phyloP scores from a whole-genome alignment of 1,140 invertebrate species.

The Aleiodes sp. region DNA sequence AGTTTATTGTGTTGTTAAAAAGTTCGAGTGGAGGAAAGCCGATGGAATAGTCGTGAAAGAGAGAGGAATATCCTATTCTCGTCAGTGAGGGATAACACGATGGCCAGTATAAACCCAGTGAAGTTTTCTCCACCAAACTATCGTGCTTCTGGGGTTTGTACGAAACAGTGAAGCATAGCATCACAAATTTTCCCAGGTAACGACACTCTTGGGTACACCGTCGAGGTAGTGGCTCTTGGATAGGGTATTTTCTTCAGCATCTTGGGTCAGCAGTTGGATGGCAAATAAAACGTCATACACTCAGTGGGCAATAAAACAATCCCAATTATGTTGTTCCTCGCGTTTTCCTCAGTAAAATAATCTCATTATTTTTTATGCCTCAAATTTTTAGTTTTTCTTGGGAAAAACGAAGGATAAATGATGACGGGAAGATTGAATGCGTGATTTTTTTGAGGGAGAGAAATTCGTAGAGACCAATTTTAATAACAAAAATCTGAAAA shows the following conservation, averaged over 20 bases:
- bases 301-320: not conserved
- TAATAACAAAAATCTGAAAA: too few relatives aligned
- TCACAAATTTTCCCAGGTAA: constrained; percentile 8
- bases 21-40: not conserved
- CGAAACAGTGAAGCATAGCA: constrained; percentile 3
- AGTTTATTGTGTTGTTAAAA: not conserved
- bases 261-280: not conserved
- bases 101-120: not conserved
- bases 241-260: not conserved
- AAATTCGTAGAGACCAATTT: too few relatives aligned
- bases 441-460: too few relatives aligned
- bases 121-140: constrained; percentile 12
- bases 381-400: too few relatives aligned
- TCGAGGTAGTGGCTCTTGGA: not conserved
- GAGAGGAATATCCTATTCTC: not conserved
- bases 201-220: not conserved
- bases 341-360: not conserved
- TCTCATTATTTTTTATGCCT: too few relatives aligned
- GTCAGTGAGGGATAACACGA: not conserved
- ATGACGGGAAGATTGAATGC: too few relatives aligned
- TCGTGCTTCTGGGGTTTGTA: not conserved
- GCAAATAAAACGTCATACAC: not conserved
- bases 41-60: constrained; percentile 12
- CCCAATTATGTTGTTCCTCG: not conserved
- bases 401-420: too few relatives aligned